These are phyloP conservation scores for Rhabdomys dilectus DNA, from an alignment of 2,113 vertebrate genomes.

Conservation along the genomic window DNA sequence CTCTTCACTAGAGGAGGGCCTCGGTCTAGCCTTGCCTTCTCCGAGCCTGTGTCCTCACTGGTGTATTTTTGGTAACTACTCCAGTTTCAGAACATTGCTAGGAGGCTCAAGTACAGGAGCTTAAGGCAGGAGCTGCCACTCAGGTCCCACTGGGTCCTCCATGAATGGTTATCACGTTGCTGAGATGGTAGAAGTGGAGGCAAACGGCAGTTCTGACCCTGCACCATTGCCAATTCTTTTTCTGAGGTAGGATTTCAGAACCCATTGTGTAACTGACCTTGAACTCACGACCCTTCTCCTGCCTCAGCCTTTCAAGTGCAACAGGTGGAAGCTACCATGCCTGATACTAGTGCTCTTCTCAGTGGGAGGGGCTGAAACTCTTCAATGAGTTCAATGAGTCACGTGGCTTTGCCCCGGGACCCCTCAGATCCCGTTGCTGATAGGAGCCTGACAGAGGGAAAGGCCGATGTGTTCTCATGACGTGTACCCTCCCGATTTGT, in stretches of 20 bases:
- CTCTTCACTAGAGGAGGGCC: not conserved
- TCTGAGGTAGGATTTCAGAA: not conserved
- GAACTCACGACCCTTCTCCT: not conserved
- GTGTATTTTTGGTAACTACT: not conserved
- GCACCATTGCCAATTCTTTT: not conserved
- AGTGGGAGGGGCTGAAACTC: not conserved
- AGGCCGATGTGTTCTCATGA: rapidly evolving
- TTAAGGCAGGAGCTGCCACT: not conserved
- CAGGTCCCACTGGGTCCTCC: not conserved
- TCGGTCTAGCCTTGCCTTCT: not conserved
- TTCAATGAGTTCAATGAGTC: too few relatives aligned
- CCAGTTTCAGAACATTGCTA: not conserved
- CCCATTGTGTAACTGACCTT: not conserved
- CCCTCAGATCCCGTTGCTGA: not conserved
- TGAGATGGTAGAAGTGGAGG: not conserved
- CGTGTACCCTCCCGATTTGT: not conserved
- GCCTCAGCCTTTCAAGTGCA: not conserved
- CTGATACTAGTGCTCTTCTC: not conserved
- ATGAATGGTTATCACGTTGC: not conserved
- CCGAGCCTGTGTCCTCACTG: constrained; percentile 5
- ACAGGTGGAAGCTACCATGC: not conserved
- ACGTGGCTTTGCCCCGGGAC: not conserved
- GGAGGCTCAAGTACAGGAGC: not conserved
- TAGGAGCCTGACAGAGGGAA: not conserved
- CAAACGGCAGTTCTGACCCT: rapidly evolving